Conservation (phyloP, 2,113 vertebrate species). For the Pavo muticus region DNA sequence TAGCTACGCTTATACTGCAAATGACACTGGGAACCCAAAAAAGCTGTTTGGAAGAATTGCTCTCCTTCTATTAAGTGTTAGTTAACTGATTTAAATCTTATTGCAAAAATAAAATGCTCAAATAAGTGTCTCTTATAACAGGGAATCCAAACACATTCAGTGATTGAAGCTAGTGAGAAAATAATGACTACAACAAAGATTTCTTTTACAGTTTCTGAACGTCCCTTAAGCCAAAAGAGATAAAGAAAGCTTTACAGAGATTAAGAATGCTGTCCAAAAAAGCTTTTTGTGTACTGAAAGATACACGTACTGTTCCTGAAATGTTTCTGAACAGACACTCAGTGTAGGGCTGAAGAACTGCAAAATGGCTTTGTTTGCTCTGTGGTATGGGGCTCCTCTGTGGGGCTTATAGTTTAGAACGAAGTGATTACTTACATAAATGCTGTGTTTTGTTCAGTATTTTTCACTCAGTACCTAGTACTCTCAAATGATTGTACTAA, state of each 20-base stretch:
- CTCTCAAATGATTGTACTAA: background rate
- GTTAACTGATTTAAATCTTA: conserved; percentile 49
- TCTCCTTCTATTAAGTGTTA: conserved; percentile 16
- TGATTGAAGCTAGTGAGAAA: conserved; percentile 14
- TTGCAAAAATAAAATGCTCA: conserved; percentile 1
- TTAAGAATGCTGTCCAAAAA: conserved; percentile 13
- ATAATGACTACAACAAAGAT: background rate
- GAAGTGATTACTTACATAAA: background rate
- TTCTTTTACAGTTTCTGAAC: conserved; percentile 8
- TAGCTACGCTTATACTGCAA: conserved; percentile 20
- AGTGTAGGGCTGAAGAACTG: background rate
- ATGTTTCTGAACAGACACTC: background rate
- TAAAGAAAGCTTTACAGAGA: background rate
- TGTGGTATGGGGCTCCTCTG: background rate
- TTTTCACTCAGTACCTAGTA: background rate
- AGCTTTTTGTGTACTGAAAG: background rate
- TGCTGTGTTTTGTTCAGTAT: background rate
- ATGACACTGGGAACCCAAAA: conserved; percentile 29
- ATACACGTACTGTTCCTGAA: background rate
- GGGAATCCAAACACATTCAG: background rate
- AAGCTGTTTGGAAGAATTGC: conserved; percentile 9
- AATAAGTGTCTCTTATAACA: background rate
- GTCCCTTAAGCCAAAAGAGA: conserved; percentile 18
- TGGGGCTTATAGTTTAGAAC: background rate
- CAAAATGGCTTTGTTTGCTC: background rate